Conservation (phyloP, 2,797 vertebrate species). For the Scolopax bukidnonensis region DNA sequence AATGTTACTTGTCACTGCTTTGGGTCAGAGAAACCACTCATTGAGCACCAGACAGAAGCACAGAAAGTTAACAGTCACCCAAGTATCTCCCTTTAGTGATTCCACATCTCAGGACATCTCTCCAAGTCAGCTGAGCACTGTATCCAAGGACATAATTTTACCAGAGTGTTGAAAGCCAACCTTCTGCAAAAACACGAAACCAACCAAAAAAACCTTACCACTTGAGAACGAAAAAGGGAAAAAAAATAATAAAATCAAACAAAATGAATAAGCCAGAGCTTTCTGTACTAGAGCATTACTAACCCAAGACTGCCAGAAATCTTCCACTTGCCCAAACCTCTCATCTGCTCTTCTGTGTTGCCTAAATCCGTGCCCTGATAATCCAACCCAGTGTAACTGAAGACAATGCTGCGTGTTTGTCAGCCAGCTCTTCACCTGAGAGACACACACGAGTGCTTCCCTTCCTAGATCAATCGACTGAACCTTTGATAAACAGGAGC, state of each 20-base stretch:
- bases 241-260: neutral
- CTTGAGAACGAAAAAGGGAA: neutral
- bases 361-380: neutral
- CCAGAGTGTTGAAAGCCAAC: neutral
- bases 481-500: constrained; percentile 66
- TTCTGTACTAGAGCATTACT: neutral
- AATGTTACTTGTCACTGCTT: accelerated
- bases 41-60: neutral
- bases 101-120: neutral
- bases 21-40: neutral
- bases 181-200: neutral
- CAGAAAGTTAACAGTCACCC: neutral
- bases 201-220: neutral
- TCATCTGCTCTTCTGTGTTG: neutral
- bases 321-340: neutral
- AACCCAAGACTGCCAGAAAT: neutral
- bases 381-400: neutral
- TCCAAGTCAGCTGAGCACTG: neutral
- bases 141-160: neutral
- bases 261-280: neutral
- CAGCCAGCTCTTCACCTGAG: constrained; percentile 46
- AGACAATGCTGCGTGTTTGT: constrained; percentile 31
- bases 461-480: constrained; percentile 53
- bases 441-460: constrained; percentile 47
- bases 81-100: neutral